phyloP scores from a whole-genome alignment of 2,113 vertebrate genomes.

The Mesembrinibis cayennensis region DNA sequence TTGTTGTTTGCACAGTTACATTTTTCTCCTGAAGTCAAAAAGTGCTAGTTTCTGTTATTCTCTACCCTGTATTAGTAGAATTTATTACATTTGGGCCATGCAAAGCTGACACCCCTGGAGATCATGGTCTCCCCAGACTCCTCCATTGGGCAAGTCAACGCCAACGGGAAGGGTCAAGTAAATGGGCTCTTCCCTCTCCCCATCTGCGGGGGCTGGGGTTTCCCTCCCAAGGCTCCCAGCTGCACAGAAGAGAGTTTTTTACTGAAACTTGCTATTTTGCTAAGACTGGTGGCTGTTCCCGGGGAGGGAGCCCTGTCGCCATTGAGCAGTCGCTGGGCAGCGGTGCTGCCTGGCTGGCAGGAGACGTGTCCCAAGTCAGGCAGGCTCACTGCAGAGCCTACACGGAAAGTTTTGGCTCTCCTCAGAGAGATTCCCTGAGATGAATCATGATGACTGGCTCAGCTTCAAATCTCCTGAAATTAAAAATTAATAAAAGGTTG shows the following conservation, averaged over 20 bases:
- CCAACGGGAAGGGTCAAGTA: neutral
- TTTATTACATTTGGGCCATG: neutral
- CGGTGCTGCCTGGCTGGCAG: neutral
- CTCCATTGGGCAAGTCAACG: neutral
- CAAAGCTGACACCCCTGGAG: neutral
- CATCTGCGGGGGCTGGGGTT: neutral
- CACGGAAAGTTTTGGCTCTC: neutral
- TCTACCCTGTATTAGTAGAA: neutral
- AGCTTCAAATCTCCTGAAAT: neutral
- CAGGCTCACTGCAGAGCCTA: neutral
- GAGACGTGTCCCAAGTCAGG: neutral
- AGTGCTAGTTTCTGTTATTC: neutral
- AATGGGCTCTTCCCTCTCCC: neutral
- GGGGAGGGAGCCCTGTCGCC: neutral
- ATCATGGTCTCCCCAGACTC: accelerated
- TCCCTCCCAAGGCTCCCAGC: neutral
- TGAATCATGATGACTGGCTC: neutral
- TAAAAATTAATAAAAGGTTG: neutral
- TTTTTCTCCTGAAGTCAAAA: neutral
- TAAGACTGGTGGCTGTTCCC: neutral
- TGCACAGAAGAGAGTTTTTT: neutral
- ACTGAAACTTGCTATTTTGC: neutral
- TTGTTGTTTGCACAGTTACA: neutral
- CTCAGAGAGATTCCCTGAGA: neutral
- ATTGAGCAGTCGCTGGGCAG: neutral